Evolutionary conservation across 2,113 vertebrate species (phyloP).

Genomic region (Pelobates fuscus): DNA sequence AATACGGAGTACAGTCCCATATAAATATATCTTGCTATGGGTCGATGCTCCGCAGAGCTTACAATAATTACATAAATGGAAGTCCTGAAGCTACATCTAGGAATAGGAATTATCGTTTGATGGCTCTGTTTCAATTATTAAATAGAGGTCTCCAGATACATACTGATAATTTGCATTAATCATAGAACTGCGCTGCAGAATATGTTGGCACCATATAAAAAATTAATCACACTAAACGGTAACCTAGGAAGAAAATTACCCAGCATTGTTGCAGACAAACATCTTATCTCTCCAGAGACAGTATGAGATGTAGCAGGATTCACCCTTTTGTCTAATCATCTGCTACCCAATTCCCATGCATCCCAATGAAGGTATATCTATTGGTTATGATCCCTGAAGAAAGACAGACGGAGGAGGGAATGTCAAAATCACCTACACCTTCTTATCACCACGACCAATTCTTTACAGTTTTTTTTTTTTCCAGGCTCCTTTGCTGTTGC

Average conservation of each 20-base stretch:
- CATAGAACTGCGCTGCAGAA: too few relatives aligned
- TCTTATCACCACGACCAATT: slow-evolving; percentile 16
- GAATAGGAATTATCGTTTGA: too few relatives aligned
- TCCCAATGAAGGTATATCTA: not conserved
- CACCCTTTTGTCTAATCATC: not conserved
- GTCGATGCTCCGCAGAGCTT: too few relatives aligned
- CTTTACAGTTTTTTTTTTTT: slow-evolving; percentile 5
- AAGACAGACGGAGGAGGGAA: slow-evolving; percentile 3
- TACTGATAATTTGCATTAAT: too few relatives aligned
- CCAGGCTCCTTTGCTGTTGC: slow-evolving; percentile 56
- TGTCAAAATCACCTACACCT: not conserved
- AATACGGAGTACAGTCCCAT: too few relatives aligned
- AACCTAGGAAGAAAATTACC: not conserved
- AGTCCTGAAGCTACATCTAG: too few relatives aligned
- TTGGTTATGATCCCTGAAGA: slow-evolving; percentile 11
- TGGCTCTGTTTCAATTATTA: too few relatives aligned
- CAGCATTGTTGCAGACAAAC: not conserved
- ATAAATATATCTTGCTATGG: too few relatives aligned
- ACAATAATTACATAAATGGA: too few relatives aligned
- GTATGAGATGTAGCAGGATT: not conserved
- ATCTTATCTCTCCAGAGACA: not conserved
- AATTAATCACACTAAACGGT: too few relatives aligned
- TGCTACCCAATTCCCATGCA: slow-evolving; percentile 1
- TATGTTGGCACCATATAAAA: too few relatives aligned
- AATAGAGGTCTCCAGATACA: too few relatives aligned